Evolutionary conservation across 2,113 vertebrate species (phyloP).

Genomic region (Erythrocebus patas): DNA sequence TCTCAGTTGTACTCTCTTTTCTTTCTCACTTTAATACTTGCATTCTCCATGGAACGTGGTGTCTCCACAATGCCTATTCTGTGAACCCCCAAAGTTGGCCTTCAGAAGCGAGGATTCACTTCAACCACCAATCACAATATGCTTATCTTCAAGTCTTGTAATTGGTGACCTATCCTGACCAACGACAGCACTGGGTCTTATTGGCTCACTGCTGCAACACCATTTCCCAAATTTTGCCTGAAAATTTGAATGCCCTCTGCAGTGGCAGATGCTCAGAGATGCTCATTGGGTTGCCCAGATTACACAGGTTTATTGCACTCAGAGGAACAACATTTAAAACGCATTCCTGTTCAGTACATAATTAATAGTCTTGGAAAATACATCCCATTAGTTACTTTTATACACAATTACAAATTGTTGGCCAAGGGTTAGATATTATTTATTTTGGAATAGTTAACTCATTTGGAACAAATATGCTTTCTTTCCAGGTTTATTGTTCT

Average conservation of each 20-base stretch:
- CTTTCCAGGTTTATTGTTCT: slow-evolving; percentile 28
- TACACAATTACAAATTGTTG: slow-evolving; percentile 16
- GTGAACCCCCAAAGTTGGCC: neutral
- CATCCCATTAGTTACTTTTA: slow-evolving; percentile 47
- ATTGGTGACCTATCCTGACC: neutral
- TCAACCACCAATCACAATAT: neutral
- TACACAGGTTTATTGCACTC: slow-evolving; percentile 29
- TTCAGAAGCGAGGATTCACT: neutral
- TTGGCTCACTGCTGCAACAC: neutral
- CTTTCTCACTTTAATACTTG: neutral
- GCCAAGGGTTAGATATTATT: slow-evolving; percentile 35
- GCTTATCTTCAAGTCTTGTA: neutral
- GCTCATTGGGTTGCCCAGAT: slow-evolving; percentile 28
- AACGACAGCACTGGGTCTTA: neutral
- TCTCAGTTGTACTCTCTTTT: neutral
- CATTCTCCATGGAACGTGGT: neutral
- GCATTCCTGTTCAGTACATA: slow-evolving; percentile 28
- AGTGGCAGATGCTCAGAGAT: slow-evolving; percentile 23
- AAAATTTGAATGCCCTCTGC: neutral
- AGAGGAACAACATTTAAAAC: slow-evolving; percentile 47
- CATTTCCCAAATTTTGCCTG: slow-evolving; percentile 3
- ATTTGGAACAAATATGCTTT: slow-evolving; percentile 33
- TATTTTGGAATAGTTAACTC: slow-evolving; percentile 33
- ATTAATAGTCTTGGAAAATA: slow-evolving; percentile 56
- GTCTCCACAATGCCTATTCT: neutral